These are phyloP conservation scores for Mastomys natalensis DNA, from an alignment of 2,113 vertebrate species.

Conservation along the genomic window DNA sequence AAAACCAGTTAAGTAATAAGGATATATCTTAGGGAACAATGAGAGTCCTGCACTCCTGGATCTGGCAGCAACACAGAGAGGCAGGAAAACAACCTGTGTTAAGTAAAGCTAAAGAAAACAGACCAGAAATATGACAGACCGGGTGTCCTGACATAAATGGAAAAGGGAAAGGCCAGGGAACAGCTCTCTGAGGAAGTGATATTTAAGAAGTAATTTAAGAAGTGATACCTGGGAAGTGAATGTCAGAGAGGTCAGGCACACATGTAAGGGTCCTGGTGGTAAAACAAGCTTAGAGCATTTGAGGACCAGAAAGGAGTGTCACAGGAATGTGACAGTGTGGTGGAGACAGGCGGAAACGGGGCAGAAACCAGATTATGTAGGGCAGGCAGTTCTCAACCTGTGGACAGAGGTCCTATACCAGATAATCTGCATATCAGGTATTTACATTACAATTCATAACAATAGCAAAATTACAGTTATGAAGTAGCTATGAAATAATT, in stretches of 20 bases:
- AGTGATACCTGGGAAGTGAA: neutral
- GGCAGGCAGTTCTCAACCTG: neutral
- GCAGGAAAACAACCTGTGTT: neutral
- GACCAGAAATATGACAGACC: neutral
- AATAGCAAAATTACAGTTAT: no score
- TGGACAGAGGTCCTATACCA: neutral
- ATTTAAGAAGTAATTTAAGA: constrained; percentile 15
- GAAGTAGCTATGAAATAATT: no score
- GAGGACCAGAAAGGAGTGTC: neutral
- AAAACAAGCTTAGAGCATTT: neutral
- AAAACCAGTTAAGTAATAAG: neutral
- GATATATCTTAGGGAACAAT: neutral
- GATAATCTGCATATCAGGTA: neutral
- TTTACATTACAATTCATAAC: no score
- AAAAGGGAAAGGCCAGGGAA: neutral
- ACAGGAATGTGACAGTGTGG: neutral
- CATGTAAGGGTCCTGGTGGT: neutral
- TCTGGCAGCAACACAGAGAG: neutral
- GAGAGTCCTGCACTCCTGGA: neutral
- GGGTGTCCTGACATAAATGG: neutral
- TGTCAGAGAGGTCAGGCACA: neutral
- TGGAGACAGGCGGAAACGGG: neutral
- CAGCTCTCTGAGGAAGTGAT: neutral
- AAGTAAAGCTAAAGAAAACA: neutral
- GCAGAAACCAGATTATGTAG: neutral